phyloP scores from a whole-genome alignment of 1,140 invertebrate species.

The Planococcus citri region DNA sequence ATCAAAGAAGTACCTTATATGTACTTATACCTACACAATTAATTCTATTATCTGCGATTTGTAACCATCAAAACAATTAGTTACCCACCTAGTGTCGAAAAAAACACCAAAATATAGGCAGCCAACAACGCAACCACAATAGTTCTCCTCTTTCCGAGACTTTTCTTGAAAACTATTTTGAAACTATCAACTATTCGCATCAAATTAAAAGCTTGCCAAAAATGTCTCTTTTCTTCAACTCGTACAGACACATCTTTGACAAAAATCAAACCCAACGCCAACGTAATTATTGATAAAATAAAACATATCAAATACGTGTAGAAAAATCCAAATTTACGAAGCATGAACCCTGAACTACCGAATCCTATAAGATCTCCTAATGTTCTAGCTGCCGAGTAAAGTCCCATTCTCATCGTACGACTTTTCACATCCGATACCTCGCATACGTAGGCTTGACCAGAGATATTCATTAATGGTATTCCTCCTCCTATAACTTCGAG shows the following conservation, averaged over 20 bases:
- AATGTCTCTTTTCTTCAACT: neutral
- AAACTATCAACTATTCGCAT: neutral
- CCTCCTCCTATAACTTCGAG: neutral
- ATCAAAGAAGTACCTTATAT: no score
- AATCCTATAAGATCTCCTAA: neutral
- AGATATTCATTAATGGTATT: neutral
- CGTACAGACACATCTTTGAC: neutral
- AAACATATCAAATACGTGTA: neutral
- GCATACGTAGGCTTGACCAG: neutral
- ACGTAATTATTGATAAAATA: neutral
- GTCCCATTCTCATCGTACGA: neutral
- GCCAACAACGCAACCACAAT: neutral
- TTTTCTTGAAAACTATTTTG: neutral
- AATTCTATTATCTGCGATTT: no score
- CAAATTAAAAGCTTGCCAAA: neutral
- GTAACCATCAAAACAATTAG: no score
- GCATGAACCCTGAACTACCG: neutral
- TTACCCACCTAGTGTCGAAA: neutral
- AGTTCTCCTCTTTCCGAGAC: no score
- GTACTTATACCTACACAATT: no score
- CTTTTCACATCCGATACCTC: neutral
- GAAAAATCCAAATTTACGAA: neutral
- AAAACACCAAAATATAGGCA: neutral
- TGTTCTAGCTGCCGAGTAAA: neutral
- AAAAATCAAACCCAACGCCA: neutral